Evolutionary conservation across 2,888 invertebrate species (phyloP).

Genomic region (Heliconius ethilla): DNA sequence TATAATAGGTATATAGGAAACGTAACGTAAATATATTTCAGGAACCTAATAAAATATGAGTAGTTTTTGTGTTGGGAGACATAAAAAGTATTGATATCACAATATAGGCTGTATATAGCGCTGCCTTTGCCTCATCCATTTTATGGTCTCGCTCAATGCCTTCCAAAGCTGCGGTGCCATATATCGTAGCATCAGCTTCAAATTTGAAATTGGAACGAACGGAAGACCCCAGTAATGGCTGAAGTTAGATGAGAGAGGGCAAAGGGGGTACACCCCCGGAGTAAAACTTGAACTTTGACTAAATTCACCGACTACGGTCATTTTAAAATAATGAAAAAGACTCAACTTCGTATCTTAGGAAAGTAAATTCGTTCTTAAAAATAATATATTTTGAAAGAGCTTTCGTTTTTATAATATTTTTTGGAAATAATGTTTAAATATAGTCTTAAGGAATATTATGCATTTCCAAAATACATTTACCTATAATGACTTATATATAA

Average conservation of each 20-base stretch:
- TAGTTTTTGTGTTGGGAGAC: conserved; percentile 27
- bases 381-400: conserved; percentile 4
- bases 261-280: conserved; percentile 52
- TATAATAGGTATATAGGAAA: neutral
- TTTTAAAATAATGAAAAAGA: conserved; percentile 54
- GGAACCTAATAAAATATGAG: conserved; percentile 15
- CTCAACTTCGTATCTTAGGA: conserved; percentile 26
- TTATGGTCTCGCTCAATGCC: conserved; percentile 41
- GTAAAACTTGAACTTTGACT: conserved; percentile 67
- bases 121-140: conserved; percentile 33
- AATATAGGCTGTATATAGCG: conserved; percentile 37
- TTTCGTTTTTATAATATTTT: neutral
- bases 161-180: conserved; percentile 66
- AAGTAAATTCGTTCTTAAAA: conserved; percentile 20
- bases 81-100: conserved; percentile 36
- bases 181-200: conserved; percentile 75
- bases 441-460: neutral
- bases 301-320: conserved; percentile 61
- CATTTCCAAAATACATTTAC: neutral
- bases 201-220: conserved; percentile 82
- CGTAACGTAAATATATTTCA: conserved; percentile 3
- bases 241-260: conserved; percentile 79
- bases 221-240: conserved; percentile 76
- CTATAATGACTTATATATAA: neutral
- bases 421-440: neutral